A percentile compares a stretch with the other conserved stretches of the same genome.
Conservation (phyloP, 2,113 vertebrate species). For the Seriola rivoliana region DNA sequence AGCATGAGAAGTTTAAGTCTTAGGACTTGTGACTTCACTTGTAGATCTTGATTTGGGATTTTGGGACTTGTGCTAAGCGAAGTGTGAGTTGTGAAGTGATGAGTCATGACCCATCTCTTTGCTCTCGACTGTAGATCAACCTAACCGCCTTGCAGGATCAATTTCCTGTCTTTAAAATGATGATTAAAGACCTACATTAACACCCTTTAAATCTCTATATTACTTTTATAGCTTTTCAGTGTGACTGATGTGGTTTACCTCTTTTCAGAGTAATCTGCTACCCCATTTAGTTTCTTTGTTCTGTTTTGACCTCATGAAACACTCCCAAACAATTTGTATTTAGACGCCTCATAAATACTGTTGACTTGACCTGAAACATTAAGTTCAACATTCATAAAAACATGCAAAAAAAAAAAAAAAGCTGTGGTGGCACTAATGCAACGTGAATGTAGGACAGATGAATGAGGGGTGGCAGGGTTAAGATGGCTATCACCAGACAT, state of each 20-base stretch:
- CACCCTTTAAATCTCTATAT: conserved; percentile 44
- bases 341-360: conserved; percentile 8
- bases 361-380: conserved; percentile 19
- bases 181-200: conserved; percentile 6
- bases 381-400: background rate
- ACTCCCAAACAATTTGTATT: background rate
- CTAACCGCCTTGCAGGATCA: background rate
- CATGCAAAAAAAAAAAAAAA: background rate
- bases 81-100: background rate
- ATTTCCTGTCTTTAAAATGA: conserved; percentile 16
- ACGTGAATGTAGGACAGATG: background rate
- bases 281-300: conserved; percentile 4
- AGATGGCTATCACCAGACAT: conserved; percentile 54
- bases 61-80: background rate
- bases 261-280: background rate
- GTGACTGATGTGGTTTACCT: conserved; percentile 48
- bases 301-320: background rate
- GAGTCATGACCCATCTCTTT: background rate
- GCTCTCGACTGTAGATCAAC: background rate
- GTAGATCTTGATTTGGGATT: background rate
- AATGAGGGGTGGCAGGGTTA: conserved; percentile 24
- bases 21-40: background rate
- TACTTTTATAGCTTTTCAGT: conserved; percentile 15
- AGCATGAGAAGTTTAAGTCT: too few species aligned
- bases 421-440: background rate